Evolutionary conservation across 92 coral and sea anemone genomes (phyloP).

Genomic region (Parazoanthus darwini): DNA sequence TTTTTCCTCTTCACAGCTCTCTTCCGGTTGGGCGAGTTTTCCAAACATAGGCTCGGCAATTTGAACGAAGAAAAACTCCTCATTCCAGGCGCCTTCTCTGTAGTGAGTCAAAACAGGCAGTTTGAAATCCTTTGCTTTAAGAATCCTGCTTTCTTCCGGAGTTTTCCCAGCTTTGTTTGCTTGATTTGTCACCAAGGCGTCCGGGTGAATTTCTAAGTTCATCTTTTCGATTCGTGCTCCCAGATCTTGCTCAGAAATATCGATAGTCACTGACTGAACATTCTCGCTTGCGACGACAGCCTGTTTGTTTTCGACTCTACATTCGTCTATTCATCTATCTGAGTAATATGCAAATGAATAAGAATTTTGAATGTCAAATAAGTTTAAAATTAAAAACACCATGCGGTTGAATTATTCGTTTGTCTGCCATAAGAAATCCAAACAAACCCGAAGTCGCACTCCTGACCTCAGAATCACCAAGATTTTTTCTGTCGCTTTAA

Average conservation of each 20-base stretch:
- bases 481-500: not conserved
- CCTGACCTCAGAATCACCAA: not conserved
- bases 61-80: constrained; percentile 77
- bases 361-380: constrained; percentile 9
- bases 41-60: constrained; percentile 81
- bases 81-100: constrained; percentile 79
- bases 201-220: constrained; percentile 89
- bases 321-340: constrained; percentile 8
- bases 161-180: constrained; percentile 83
- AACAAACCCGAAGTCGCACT: constrained; percentile 12
- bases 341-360: constrained; percentile 35
- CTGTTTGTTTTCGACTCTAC: not conserved
- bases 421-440: constrained; percentile 4
- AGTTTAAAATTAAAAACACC: constrained; percentile 20
- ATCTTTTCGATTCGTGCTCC: not conserved
- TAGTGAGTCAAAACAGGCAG: constrained; percentile 81
- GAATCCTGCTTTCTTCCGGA: constrained; percentile 82
- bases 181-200: constrained; percentile 82
- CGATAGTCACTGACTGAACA: constrained; percentile 28
- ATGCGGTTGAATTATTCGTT: not conserved
- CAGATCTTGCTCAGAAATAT: constrained; percentile 1
- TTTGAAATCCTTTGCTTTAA: constrained; percentile 77
- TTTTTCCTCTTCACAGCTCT: constrained; percentile 66
- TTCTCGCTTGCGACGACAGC: constrained; percentile 8
- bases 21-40: constrained; percentile 76